Evolutionary conservation across 2,797 vertebrate species (phyloP).

Genomic region (Danio tinwini): DNA sequence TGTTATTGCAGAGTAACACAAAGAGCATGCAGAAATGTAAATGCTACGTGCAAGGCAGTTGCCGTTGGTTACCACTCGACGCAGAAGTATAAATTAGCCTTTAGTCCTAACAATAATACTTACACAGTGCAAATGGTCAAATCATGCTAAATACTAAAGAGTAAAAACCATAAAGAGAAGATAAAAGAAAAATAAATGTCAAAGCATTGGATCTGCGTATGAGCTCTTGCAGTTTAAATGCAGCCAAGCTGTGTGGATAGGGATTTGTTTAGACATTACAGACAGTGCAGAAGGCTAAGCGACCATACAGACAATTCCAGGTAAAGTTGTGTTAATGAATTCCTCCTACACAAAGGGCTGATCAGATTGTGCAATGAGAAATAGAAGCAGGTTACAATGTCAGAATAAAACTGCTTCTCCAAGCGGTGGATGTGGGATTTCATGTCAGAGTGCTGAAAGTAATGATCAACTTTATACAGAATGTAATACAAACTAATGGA

Average conservation of each 20-base stretch:
- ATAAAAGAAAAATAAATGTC: background rate
- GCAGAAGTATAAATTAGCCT: too few species aligned
- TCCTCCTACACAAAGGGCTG: constrained; percentile 19
- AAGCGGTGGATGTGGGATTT: constrained; percentile 8
- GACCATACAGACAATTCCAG: background rate
- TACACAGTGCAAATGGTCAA: background rate
- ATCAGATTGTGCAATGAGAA: constrained; percentile 5
- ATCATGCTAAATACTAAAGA: background rate
- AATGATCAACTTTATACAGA: background rate
- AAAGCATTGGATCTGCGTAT: background rate
- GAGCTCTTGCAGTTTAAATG: background rate
- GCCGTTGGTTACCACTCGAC: too few species aligned
- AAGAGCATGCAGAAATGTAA: too few species aligned
- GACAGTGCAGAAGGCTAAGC: background rate
- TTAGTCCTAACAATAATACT: background rate
- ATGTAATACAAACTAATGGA: background rate
- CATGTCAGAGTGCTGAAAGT: background rate
- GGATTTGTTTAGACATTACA: constrained; percentile 15
- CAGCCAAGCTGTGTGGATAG: background rate
- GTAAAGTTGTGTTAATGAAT: constrained; percentile 25
- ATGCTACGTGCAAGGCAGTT: too few species aligned
- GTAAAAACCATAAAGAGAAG: background rate
- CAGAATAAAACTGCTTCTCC: background rate
- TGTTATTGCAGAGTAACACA: too few species aligned
- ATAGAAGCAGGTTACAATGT: background rate